Percentiles rank a stretch among this genome's conserved stretches.
Conservation (phyloP, 2,113 vertebrate species). For the Elephas maximus region DNA sequence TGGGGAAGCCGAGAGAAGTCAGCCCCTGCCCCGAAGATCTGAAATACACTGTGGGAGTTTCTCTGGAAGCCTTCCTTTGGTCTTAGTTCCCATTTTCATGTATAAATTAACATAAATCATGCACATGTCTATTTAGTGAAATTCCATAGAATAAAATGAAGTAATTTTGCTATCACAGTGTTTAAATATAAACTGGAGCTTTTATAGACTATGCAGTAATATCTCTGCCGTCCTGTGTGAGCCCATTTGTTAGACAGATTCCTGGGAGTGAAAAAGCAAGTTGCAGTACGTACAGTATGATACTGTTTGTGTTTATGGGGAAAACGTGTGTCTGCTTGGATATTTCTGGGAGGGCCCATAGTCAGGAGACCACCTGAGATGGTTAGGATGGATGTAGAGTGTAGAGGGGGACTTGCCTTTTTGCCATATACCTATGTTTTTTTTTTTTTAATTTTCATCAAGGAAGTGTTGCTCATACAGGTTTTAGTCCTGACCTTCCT, state of each 20-base stretch:
- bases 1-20: neutral
- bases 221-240: neutral
- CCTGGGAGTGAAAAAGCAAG: neutral
- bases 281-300: neutral
- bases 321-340: neutral
- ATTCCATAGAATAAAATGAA: conserved; percentile 78
- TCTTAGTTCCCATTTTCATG: conserved; percentile 40
- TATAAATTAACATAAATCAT: conserved; percentile 70
- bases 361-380: neutral
- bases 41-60: conserved; percentile 20
- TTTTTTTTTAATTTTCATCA: neutral
- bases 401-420: neutral
- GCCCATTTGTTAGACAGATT: neutral
- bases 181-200: neutral
- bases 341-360: neutral
- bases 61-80: conserved; percentile 10
- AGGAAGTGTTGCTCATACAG: neutral
- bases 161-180: conserved; percentile 64
- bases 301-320: neutral
- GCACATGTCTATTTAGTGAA: conserved; percentile 49
- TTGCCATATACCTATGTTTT: neutral
- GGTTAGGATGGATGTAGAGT: neutral
- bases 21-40: neutral
- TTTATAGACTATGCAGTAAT: neutral
- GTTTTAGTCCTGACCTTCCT: neutral